These are phyloP conservation scores for Diarsia rubi DNA, from an alignment of 2,888 invertebrate genomes.

Conservation along the genomic window DNA sequence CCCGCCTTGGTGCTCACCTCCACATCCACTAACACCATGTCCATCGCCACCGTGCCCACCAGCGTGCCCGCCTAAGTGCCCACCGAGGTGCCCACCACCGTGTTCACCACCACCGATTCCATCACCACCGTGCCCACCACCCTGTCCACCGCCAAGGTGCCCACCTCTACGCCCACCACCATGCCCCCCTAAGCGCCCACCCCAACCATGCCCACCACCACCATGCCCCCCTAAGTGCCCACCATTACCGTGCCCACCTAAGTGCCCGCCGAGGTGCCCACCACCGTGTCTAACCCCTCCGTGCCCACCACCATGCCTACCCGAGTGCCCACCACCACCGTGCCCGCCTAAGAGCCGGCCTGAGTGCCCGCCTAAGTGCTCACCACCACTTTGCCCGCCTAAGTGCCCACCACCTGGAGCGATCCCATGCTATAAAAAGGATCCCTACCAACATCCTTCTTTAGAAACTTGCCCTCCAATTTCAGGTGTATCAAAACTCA, in stretches of 20 bases:
- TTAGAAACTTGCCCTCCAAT: not conserved
- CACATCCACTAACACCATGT: too few species aligned
- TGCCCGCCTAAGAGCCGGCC: not conserved
- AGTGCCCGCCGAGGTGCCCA: not conserved
- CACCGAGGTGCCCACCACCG: not conserved
- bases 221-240: not conserved
- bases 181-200: not conserved
- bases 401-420: not conserved
- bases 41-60: not conserved
- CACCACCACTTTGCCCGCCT: not conserved
- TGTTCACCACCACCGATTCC: too few species aligned
- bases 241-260: not conserved
- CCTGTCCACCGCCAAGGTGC: not conserved
- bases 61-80: not conserved
- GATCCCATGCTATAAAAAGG: slow-evolving; percentile 23
- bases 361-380: not conserved
- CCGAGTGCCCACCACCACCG: not conserved
- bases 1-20: not conserved
- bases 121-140: not conserved
- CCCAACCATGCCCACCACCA: not conserved
- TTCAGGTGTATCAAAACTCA: not conserved
- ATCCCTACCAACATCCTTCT: not conserved
- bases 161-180: not conserved
- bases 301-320: not conserved
- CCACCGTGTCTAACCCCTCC: not conserved